Conservation (phyloP, 2,797 vertebrate species). For the Mus minutoides region DNA sequence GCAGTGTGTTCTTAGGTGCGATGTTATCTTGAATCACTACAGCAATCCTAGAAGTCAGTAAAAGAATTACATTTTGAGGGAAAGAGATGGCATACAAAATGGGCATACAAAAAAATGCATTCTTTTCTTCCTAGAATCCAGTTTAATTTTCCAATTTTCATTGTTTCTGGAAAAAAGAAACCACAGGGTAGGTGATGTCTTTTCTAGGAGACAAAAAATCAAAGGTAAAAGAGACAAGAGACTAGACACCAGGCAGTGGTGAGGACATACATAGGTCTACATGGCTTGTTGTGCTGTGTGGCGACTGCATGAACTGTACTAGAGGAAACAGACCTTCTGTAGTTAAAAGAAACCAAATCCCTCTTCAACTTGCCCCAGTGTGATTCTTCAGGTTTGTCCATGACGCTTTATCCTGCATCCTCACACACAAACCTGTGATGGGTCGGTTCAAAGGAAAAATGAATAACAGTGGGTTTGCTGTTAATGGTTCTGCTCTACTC, state of each 20-base stretch:
- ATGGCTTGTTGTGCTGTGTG: neutral
- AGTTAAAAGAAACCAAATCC: neutral
- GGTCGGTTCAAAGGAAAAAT: neutral
- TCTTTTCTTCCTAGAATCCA: slow-evolving; percentile 6
- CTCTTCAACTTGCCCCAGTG: neutral
- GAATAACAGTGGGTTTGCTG: neutral
- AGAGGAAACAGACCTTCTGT: neutral
- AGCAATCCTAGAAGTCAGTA: neutral
- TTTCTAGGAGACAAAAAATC: neutral
- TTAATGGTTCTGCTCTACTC: neutral
- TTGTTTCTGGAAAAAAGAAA: slow-evolving; percentile 16
- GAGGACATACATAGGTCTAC: neutral
- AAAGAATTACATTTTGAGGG: slow-evolving; percentile 14
- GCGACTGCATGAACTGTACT: neutral
- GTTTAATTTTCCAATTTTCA: slow-evolving; percentile 35
- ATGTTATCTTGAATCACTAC: neutral
- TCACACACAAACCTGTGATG: neutral
- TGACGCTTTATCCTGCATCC: neutral
- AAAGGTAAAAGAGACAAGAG: neutral
- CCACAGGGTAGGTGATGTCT: neutral
- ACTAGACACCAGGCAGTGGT: neutral
- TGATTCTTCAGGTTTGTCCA: neutral
- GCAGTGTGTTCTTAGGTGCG: neutral
- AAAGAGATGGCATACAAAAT: neutral
- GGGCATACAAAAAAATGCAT: neutral